These are phyloP conservation scores for Drosophila picticornis DNA, from an alignment of 2,888 invertebrate genomes.

Conservation along the genomic window DNA sequence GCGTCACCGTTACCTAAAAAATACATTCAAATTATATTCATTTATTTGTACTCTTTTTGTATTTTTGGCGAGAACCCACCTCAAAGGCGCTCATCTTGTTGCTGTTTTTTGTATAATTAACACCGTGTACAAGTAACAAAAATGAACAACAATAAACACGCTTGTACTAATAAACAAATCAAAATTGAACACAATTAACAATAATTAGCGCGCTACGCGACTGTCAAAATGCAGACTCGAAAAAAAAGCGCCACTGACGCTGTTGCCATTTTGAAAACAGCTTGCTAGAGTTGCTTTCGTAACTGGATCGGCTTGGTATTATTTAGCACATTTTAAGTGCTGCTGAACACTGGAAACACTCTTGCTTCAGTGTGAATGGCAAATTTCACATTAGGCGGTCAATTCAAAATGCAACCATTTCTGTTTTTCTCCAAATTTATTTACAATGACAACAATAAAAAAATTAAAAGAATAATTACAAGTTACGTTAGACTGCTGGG, in stretches of 20 bases:
- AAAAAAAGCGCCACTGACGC: conserved; percentile 50
- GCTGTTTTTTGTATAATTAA: background rate
- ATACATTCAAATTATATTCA: conserved; percentile 3
- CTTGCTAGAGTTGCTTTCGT: conserved; percentile 38
- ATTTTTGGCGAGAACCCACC: conserved; percentile 61
- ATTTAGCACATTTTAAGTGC: conserved; percentile 21
- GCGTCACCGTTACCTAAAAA: conserved; percentile 83
- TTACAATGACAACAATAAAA: conserved; percentile 57
- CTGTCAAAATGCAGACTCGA: conserved; percentile 40
- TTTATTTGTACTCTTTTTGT: background rate
- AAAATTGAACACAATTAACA: conserved; percentile 41
- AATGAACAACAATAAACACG: conserved; percentile 24
- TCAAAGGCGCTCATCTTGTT: conserved; percentile 84
- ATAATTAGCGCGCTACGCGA: conserved; percentile 13
- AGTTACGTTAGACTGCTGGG: conserved; percentile 46
- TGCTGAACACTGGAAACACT: background rate
- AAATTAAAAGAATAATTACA: conserved; percentile 16
- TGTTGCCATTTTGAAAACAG: conserved; percentile 63
- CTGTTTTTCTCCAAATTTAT: conserved; percentile 36
- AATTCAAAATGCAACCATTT: conserved; percentile 3
- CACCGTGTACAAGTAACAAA: background rate
- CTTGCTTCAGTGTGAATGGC: conserved; percentile 18
- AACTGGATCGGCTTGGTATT: conserved; percentile 40
- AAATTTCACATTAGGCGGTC: background rate
- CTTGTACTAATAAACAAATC: conserved; percentile 12